Base-by-base conservation (phyloP, 2,888 invertebrate species). In the Philhelius pedissequus region DNA sequence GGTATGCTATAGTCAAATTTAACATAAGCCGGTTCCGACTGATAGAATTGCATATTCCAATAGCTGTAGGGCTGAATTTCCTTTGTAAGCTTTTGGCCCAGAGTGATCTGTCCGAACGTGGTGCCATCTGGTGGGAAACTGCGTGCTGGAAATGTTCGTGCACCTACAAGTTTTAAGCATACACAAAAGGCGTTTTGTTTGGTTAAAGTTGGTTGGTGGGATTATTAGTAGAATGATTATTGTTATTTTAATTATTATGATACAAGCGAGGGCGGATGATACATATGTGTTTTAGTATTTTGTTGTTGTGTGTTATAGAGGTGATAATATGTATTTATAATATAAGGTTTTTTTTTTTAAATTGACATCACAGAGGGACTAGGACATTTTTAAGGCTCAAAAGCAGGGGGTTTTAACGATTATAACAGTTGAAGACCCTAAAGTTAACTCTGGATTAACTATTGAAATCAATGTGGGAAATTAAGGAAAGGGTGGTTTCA, bases 41-140 rank as follows among this genome's bases (percentile, higher is more conserved):
- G 98, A 92, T 97, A 97, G 92, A 99, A 98, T 92, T 98, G 97
- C 95, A 98, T 97, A 92, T 98, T 97, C 98, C 98, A 98, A 92
- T 98, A 98, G 90, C 97, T 96, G 92, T 98, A 97, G 86, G 98
- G 96, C 89, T 96, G 96, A 90, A 99, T 97, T 92, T 96, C 96
- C 92, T 96, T 96, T 89, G 96, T 96, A 89, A 97, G 93, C 90
- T 96, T 95, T 92, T 97, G 96, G 87, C 97, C 97, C 90, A 98
- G 93, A 87, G 95, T 94, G 89, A 98, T 96, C 93, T 97, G 97
- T 88, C 96, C 95, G 92, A 97, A 97, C 69, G 97, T 97, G 88
- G 97, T 97, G 87, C 97, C 97, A 91, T 97, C 97, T 80, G 97
- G 97, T 87, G 97, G 97, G 90, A 97, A 97, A 87, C 97, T 96